phyloP scores from a whole-genome alignment of 2,888 invertebrate genomes.

The Spialia ferax region DNA sequence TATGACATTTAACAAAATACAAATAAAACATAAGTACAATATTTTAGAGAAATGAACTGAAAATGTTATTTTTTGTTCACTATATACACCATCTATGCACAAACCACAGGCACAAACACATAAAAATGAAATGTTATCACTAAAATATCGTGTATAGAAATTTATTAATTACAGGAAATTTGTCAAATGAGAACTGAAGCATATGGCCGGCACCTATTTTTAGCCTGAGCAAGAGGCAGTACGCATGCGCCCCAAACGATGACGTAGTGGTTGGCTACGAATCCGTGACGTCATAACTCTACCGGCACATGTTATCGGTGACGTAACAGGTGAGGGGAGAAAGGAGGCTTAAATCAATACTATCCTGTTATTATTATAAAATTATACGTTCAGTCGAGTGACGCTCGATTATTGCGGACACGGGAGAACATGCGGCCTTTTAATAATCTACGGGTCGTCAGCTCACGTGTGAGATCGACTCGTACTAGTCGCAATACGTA shows the following conservation, averaged over 20 bases:
- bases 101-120: background rate
- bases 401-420: constrained; percentile 66
- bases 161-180: constrained; percentile 41
- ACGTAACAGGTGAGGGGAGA: constrained; percentile 62
- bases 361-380: constrained; percentile 58
- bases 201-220: constrained; percentile 54
- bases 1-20: too few species aligned
- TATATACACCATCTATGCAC: too few species aligned
- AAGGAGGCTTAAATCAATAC: constrained; percentile 65
- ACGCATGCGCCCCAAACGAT: constrained; percentile 69
- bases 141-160: constrained; percentile 7
- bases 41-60: too few species aligned
- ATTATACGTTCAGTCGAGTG: constrained; percentile 68
- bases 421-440: constrained; percentile 65
- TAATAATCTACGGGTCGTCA: constrained; percentile 71
- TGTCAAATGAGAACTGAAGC: constrained; percentile 43
- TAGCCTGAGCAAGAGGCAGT: constrained; percentile 50
- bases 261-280: constrained; percentile 67
- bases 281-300: constrained; percentile 65
- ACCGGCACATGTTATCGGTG: constrained; percentile 63
- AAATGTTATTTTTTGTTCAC: background rate
- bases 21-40: too few species aligned
- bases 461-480: constrained; percentile 65
- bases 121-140: too few species aligned
- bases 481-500: constrained; percentile 54